Conservation (phyloP, 2,797 vertebrate genomes). For the Serranus cabrilla region DNA sequence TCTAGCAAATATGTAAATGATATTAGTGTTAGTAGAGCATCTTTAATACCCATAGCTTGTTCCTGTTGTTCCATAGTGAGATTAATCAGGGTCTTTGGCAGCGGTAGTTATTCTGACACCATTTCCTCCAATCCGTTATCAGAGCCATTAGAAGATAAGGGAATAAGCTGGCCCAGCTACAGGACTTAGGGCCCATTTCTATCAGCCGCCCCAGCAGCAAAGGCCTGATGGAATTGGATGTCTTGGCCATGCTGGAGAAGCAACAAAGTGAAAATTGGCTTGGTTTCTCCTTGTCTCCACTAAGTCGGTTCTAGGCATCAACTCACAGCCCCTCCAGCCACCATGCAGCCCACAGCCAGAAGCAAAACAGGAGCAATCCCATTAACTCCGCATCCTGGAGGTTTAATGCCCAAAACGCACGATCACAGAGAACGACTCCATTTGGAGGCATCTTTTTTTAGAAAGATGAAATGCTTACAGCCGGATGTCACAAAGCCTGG, state of each 20-base stretch:
- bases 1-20: conserved; percentile 59
- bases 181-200: conserved; percentile 76
- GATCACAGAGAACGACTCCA: conserved; percentile 67
- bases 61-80: conserved; percentile 63
- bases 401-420: conserved; percentile 66
- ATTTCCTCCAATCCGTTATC: conserved; percentile 72
- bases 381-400: conserved; percentile 77
- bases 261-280: conserved; percentile 84
- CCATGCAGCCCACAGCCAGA: conserved; percentile 57
- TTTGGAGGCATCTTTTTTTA: conserved; percentile 68
- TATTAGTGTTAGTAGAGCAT: conserved; percentile 23
- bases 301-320: conserved; percentile 75
- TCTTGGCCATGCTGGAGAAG: conserved; percentile 78
- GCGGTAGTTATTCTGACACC: conserved; percentile 70
- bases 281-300: conserved; percentile 63
- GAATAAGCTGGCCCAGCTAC: conserved; percentile 72
- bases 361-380: conserved; percentile 81
- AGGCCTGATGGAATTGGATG: conserved; percentile 83
- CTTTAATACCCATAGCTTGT: conserved; percentile 60
- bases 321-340: conserved; percentile 60
- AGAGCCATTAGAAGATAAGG: conserved; percentile 81
- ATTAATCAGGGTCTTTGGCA: conserved; percentile 72
- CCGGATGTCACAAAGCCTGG: conserved; percentile 57
- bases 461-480: conserved; percentile 52
- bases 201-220: conserved; percentile 74